A percentile compares a stretch with the other conserved stretches of the same genome.
Evolutionary conservation across 2,113 vertebrate genomes (phyloP).

Genomic region (Orientallactaga bullata): DNA sequence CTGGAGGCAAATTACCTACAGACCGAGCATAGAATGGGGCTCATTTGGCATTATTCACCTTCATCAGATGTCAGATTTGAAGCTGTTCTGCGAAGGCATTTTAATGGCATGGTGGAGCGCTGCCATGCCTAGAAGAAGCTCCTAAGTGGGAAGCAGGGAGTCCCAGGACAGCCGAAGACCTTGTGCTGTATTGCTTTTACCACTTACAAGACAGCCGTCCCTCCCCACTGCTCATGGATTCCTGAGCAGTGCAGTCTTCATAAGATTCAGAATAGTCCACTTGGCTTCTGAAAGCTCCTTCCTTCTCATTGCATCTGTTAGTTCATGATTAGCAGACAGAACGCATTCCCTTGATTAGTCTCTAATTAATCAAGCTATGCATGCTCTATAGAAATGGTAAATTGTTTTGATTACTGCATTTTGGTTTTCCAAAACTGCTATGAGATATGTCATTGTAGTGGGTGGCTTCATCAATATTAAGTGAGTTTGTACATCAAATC

Average conservation of each 20-base stretch:
- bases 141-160: conserved; percentile 36
- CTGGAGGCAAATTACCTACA: conserved; percentile 55
- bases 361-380: conserved; percentile 27
- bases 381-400: neutral
- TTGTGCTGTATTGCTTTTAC: conserved; percentile 5
- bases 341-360: neutral
- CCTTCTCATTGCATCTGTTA: neutral
- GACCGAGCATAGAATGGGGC: conserved; percentile 36
- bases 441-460: neutral
- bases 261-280: neutral
- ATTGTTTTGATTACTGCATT: conserved; percentile 37
- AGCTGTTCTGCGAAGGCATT: conserved; percentile 52
- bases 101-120: conserved; percentile 66
- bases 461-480: neutral
- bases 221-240: neutral
- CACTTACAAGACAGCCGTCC: neutral
- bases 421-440: neutral
- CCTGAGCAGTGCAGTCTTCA: neutral
- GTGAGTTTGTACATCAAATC: neutral
- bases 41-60: conserved; percentile 40
- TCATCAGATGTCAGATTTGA: conserved; percentile 59
- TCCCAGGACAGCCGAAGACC: conserved; percentile 45
- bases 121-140: conserved; percentile 52
- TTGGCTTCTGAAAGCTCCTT: conserved; percentile 25
- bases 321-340: neutral